A percentile compares a stretch with the other conserved stretches of the same genome.
Evolutionary conservation across 2,113 vertebrate species (phyloP).

Genomic region (Rhinopomastus cyanomelas): DNA sequence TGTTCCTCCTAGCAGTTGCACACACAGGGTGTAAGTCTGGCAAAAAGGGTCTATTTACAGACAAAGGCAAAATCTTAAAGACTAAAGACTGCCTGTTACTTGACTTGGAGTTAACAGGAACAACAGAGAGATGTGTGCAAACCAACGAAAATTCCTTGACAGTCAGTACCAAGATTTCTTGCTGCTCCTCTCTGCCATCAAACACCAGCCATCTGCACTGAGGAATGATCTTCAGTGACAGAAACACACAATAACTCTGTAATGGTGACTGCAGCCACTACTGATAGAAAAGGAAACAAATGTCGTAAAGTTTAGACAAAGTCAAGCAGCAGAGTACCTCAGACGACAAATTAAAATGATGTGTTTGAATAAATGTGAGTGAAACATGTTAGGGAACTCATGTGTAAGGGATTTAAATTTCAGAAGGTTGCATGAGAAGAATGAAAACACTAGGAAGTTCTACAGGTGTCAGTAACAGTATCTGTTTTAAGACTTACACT

Average conservation of each 20-base stretch:
- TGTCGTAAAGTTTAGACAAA: background rate
- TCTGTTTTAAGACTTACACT: background rate
- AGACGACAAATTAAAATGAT: background rate
- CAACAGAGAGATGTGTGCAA: background rate
- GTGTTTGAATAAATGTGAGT: background rate
- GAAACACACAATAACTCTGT: background rate
- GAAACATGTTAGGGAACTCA: background rate
- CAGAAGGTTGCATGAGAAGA: background rate
- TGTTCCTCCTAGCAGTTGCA: background rate
- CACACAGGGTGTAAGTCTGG: background rate
- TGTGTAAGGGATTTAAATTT: background rate
- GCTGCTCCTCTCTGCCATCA: background rate
- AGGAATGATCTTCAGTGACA: background rate
- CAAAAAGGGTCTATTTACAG: background rate
- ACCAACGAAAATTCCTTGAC: background rate
- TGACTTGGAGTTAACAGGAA: background rate
- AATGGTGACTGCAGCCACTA: background rate
- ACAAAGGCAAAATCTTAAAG: background rate
- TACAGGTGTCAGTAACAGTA: background rate
- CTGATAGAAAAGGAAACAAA: background rate
- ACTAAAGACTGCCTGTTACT: background rate
- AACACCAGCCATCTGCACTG: background rate
- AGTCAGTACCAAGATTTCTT: background rate
- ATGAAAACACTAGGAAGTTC: background rate
- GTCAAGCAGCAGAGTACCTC: background rate